A percentile compares a stretch with the other conserved stretches of the same genome.
Evolutionary conservation across 2,113 vertebrate species (phyloP).

Genomic region (Donacobius atricapilla): DNA sequence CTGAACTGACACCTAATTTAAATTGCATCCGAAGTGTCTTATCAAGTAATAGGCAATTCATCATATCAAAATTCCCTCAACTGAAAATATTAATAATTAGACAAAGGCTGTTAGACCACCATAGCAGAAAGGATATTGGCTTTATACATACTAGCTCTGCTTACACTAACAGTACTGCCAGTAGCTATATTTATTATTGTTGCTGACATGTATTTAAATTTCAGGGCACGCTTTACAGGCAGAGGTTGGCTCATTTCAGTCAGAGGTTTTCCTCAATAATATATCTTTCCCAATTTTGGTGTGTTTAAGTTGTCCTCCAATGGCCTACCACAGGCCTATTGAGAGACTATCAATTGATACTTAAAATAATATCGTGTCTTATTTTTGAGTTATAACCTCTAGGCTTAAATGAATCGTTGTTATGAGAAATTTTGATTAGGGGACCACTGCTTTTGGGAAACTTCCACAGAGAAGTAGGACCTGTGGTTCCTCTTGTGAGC

Average conservation of each 20-base stretch:
- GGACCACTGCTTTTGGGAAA: background rate
- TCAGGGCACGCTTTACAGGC: background rate
- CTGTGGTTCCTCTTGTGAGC: background rate
- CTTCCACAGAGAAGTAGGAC: background rate
- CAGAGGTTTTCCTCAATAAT: background rate
- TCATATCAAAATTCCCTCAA: background rate
- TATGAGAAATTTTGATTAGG: background rate
- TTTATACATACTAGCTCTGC: background rate
- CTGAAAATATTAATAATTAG: conserved; percentile 28
- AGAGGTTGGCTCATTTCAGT: background rate
- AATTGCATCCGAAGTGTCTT: background rate
- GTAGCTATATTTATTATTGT: conserved; percentile 21
- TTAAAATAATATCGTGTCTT: background rate
- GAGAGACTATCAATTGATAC: background rate
- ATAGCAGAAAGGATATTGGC: background rate
- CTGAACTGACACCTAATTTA: background rate
- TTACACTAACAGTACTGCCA: conserved; percentile 8
- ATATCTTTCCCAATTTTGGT: background rate
- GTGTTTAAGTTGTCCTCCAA: background rate
- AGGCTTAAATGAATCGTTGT: background rate
- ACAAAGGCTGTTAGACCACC: background rate
- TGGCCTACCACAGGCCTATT: background rate
- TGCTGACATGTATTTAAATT: conserved; percentile 35
- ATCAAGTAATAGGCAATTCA: conserved; percentile 4
- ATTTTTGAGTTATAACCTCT: background rate